A percentile compares a stretch with the other conserved stretches of the same genome.
Conservation (phyloP, 2,113 vertebrate genomes). For the Paedocypris sp. region DNA sequence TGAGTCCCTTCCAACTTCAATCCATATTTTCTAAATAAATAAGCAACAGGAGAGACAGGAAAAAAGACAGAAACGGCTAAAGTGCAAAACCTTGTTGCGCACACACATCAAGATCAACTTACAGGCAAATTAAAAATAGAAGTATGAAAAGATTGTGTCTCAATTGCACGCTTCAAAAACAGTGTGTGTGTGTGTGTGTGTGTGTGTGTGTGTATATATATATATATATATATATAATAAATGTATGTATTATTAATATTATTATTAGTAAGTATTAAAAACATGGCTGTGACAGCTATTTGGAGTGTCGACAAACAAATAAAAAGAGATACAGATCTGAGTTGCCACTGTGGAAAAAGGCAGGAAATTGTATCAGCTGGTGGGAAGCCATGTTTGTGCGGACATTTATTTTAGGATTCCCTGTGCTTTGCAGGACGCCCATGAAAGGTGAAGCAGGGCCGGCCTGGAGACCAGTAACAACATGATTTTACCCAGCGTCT, state of each 20-base stretch:
- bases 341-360: conserved; percentile 6
- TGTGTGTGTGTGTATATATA: too few species aligned
- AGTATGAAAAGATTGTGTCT: too few species aligned
- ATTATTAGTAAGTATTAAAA: neutral
- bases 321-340: conserved; percentile 2
- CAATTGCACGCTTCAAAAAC: too few species aligned
- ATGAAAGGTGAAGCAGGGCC: conserved; percentile 66
- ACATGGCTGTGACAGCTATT: conserved; percentile 6
- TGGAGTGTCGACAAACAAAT: conserved; percentile 4
- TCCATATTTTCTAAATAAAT: conserved; percentile 60
- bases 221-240: neutral
- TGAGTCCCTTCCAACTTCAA: conserved; percentile 57
- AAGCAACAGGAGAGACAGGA: conserved; percentile 44
- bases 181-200: too few species aligned
- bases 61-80: conserved; percentile 57
- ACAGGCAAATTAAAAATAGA: conserved; percentile 15
- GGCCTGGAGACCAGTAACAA: conserved; percentile 56
- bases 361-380: conserved; percentile 24
- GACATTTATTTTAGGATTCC: conserved; percentile 72
- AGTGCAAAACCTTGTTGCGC: conserved; percentile 57
- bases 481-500: conserved; percentile 64
- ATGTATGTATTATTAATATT: too few species aligned
- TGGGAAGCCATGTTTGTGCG: conserved; percentile 56
- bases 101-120: conserved; percentile 34
- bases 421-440: conserved; percentile 56